Evolutionary conservation across 2,888 invertebrate genomes (phyloP), one percentile per base, ranked within the genome.

Genomic region (Macroteleia sp.): DNA sequence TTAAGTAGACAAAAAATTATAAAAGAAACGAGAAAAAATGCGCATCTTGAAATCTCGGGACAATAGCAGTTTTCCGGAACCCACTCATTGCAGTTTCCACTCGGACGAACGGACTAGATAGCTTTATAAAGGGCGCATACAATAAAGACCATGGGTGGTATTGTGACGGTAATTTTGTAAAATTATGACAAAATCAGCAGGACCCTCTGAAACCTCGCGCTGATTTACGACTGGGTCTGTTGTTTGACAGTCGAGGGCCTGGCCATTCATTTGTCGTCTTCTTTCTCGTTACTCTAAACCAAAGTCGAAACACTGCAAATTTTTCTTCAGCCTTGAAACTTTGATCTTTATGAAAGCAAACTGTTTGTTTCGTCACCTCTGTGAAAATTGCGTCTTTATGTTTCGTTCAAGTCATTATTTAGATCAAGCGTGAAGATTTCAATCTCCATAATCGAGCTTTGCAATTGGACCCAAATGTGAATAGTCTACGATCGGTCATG

Each of bases 171-270:
- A 36, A 77, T 77, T 74, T 69, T 41, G 62, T 62, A 48, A 64
- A 74, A 78, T 70, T 74, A 74, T 62, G 57, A 44, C 62, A 42
- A 67, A 73, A 77, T 64, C 61, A 74, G 74, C 74, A 20, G 74
- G 61, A 56, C 57, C 44, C 48, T 12, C 39, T 64, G 57, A 34
- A 48, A 62, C 61, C 52, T 61, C 9, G 64, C 44, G 19, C 54
- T 78, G 69, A 78, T 74, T 78, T 78, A 78, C 32, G 64, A 17
- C 44, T n/a, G 62, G 52, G 25, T 16, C 59, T 6, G 25, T 25
- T 25, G 25, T 25, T 25, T 25, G 25, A 25, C 25, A 6, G 4
- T 25, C 25, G 25, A 5, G 46, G 32, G 30, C 57, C 25, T 17
- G 41, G 10, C 42, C 62, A 32, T 39, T 50, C 20, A 44, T 20